Evolutionary conservation across 2,888 invertebrate species (phyloP).

Genomic region (Polyploca ridens): DNA sequence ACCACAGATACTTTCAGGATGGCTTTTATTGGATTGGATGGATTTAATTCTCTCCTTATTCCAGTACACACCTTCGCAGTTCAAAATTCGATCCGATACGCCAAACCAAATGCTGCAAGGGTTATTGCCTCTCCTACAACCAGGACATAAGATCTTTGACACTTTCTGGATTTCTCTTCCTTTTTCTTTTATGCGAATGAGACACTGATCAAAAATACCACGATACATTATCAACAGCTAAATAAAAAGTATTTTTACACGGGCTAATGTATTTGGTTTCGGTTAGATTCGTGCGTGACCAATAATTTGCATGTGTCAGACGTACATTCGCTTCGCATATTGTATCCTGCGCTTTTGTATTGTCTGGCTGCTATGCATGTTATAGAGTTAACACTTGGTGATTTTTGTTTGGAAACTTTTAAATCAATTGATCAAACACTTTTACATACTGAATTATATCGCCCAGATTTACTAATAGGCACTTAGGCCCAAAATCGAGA

Average conservation of each 20-base stretch:
- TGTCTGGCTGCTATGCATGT: constrained; percentile 5
- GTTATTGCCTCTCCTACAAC: no score
- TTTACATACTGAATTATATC: background rate
- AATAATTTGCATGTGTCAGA: constrained; percentile 12
- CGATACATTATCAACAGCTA: background rate
- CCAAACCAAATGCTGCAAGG: no score
- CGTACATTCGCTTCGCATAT: constrained; percentile 5
- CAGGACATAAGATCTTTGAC: no score
- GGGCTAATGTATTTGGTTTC: background rate
- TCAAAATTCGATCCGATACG: no score
- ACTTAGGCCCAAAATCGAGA: no score
- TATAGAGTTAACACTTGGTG: background rate
- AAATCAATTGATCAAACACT: background rate
- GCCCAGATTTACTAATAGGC: background rate
- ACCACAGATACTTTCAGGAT: no score
- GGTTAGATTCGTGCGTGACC: constrained; percentile 11
- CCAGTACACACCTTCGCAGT: no score
- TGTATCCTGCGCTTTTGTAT: constrained; percentile 10
- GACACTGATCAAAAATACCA: background rate
- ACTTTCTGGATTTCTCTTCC: no score
- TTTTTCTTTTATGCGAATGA: no score
- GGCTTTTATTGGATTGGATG: no score
- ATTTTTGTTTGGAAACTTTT: background rate
- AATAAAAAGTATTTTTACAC: background rate
- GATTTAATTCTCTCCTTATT: no score